Percentiles rank a stretch among this genome's conserved stretches.
These are phyloP conservation scores for Peromyscus leucopus DNA, from an alignment of 2,113 vertebrate species.

Conservation along the genomic window DNA sequence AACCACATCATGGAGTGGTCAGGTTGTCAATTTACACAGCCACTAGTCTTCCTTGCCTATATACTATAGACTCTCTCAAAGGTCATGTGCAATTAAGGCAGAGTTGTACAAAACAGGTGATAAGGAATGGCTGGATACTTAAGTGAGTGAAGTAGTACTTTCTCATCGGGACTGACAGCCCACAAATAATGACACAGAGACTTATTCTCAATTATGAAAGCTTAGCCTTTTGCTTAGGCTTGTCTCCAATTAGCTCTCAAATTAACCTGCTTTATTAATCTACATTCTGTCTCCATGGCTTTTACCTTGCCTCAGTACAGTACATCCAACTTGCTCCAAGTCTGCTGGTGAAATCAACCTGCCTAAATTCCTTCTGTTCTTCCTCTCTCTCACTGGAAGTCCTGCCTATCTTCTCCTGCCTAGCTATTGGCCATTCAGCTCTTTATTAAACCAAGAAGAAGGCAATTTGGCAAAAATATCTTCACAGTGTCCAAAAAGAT, in stretches of 20 bases:
- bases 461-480: neutral
- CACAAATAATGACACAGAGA: no score
- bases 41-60: neutral
- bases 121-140: neutral
- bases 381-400: neutral
- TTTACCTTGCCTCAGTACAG: no score
- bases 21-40: neutral
- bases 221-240: no score
- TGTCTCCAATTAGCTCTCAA: no score
- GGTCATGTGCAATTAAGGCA: neutral
- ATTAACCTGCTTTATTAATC: no score
- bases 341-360: no score
- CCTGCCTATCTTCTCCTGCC: neutral
- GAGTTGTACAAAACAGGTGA: neutral
- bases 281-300: no score
- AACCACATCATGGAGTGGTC: neutral
- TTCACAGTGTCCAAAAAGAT: neutral
- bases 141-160: no score
- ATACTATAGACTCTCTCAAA: neutral
- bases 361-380: neutral
- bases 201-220: no score
- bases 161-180: no score
- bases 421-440: neutral
- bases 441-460: neutral
- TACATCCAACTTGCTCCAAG: no score